Base-by-base conservation (phyloP, 2,113 vertebrate genomes). In the Taxidea taxus region DNA sequence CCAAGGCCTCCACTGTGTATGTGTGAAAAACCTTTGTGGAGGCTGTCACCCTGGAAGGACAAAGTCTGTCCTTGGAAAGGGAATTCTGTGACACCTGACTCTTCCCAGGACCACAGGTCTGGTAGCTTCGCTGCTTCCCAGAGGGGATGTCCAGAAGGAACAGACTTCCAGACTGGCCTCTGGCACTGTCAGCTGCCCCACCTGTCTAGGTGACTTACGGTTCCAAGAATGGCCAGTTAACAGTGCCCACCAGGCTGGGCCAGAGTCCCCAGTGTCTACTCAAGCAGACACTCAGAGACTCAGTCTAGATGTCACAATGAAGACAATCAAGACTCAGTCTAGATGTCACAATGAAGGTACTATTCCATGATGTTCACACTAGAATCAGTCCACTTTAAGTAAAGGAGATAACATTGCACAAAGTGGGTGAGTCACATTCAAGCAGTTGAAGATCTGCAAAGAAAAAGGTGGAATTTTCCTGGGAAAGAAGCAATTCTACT, bases 281-380 rank as follows among this genome's bases (percentile, higher is more conserved):
- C 14, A 3, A n/a, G n/a, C n/a, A n/a, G n/a, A n/a, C n/a, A n/a
- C n/a, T n/a, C n/a, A n/a, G n/a, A n/a, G n/a, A n/a, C n/a, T n/a
- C 3, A 1, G 39, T 62, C 56, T 18, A 9, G 23, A 44, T 4
- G 74, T 47, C 13, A 42, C 56, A 0, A 0, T 10, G 37, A 2
- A 44, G 51, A n/a, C n/a, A n/a, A n/a, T n/a, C n/a, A n/a, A n/a
- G n/a, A n/a, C n/a, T n/a, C 3, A 1, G 39, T 62, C 56, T 18
- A 9, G 23, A 44, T 4, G 74, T 47, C 13, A 42, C 56, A 0
- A 0, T 10, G 37, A 2, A 44, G 51, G 4, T 25, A 1, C 31
- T 89, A 25, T 58, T 44, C 44, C 56, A 44, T 5, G 42, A 49
- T 42, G 8, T 21, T 18, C 60, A 29, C 39, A 10, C 29, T 20